Percentiles rank a stretch among this genome's conserved stretches.
These are phyloP conservation scores for Suricata suricatta DNA, from an alignment of 2,113 vertebrate genomes.

Conservation along the genomic window DNA sequence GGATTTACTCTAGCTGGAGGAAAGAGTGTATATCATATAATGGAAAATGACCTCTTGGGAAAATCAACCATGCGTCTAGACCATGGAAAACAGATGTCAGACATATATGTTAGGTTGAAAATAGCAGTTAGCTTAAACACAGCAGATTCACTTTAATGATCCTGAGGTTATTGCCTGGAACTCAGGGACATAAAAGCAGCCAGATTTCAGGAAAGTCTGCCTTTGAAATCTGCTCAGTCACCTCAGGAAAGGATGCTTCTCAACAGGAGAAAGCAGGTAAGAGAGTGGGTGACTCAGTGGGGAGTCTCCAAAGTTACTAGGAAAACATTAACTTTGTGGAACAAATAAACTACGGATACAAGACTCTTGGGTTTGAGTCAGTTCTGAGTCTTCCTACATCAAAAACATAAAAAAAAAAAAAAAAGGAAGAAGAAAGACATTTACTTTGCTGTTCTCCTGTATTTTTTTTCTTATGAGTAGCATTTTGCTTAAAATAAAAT, in stretches of 20 bases:
- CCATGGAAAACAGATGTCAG: not conserved
- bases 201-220: not conserved
- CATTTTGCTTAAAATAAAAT: constrained; percentile 64
- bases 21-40: not conserved
- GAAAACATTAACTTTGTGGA: not conserved
- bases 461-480: constrained; percentile 9
- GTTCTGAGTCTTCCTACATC: not conserved
- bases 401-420: not conserved
- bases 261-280: not conserved
- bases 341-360: not conserved
- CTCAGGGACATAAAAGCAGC: not conserved
- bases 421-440: not conserved
- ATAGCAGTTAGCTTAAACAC: not conserved
- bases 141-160: not conserved
- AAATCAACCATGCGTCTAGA: not conserved
- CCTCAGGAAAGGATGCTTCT: not conserved
- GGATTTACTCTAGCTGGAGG: not conserved
- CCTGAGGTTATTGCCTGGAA: not conserved
- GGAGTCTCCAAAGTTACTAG: not conserved
- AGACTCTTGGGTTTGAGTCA: not conserved
- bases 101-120: not conserved
- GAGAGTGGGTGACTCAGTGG: not conserved
- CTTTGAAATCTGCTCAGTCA: not conserved
- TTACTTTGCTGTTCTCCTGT: not conserved
- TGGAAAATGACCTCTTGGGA: not conserved